Percentiles rank a stretch among this genome's conserved stretches.
These are phyloP conservation scores for Drosophila prostipennis DNA, from an alignment of 2,888 invertebrate genomes.

Conservation along the genomic window DNA sequence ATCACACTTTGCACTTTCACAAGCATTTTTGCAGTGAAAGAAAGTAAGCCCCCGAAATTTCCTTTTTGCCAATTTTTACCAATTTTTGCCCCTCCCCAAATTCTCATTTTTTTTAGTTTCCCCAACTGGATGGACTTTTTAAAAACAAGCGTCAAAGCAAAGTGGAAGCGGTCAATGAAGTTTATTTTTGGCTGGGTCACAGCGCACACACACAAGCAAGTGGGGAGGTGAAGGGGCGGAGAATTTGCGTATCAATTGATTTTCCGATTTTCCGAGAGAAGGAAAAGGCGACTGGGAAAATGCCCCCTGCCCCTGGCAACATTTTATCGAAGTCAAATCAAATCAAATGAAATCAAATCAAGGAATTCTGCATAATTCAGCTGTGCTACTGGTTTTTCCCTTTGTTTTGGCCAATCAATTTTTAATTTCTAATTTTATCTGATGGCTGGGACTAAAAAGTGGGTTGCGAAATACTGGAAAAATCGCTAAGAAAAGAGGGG, in stretches of 20 bases:
- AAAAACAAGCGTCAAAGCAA: conserved; percentile 6
- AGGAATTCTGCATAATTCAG: conserved; percentile 46
- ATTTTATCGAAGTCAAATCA: conserved; percentile 23
- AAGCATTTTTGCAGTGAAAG: not conserved
- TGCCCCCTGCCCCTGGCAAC: not conserved
- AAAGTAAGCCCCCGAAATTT: not conserved
- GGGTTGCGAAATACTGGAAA: not conserved
- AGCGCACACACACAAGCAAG: conserved; percentile 6
- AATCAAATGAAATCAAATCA: conserved; percentile 34
- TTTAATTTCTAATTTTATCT: conserved; percentile 53
- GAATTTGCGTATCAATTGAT: conserved; percentile 51
- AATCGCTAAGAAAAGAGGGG: too few species aligned
- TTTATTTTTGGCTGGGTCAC: conserved; percentile 67
- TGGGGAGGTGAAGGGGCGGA: conserved; percentile 1
- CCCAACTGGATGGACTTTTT: not conserved
- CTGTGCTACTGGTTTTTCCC: not conserved
- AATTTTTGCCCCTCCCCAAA: not conserved
- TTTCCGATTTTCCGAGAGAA: conserved; percentile 14
- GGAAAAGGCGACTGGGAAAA: too few species aligned
- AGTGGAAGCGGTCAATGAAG: conserved; percentile 60
- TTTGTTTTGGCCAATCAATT: conserved; percentile 33
- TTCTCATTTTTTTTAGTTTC: conserved; percentile 3
- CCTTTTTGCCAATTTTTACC: not conserved
- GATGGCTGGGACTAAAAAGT: conserved; percentile 1
- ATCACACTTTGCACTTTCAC: not conserved